Percentiles rank a stretch among this genome's conserved stretches.
Evolutionary conservation across 2,797 vertebrate species (phyloP).

Genomic region (Stomatorhinus walkeri): DNA sequence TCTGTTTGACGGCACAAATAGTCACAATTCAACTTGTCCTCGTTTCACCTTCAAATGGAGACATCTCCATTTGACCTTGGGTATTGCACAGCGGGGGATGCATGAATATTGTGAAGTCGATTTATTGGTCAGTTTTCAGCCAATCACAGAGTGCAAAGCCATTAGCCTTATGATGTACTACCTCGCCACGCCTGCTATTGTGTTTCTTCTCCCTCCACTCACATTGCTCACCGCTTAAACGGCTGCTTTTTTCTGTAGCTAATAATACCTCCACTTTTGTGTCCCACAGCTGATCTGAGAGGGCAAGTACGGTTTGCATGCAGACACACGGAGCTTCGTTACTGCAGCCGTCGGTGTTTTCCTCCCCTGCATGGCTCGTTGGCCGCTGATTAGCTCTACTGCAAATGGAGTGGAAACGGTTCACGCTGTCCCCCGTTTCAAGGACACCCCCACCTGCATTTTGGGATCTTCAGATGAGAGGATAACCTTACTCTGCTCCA

Average conservation of each 20-base stretch:
- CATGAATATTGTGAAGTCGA: conserved; percentile 45
- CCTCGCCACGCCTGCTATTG: conserved; percentile 26
- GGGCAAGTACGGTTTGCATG: conserved; percentile 47
- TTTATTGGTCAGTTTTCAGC: conserved; percentile 49
- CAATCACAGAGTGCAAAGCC: conserved; percentile 43
- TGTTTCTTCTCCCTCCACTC: conserved; percentile 35
- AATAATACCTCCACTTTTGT: conserved; percentile 49
- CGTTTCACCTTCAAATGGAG: conserved; percentile 23
- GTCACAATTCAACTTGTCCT: conserved; percentile 20
- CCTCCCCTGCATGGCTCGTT: conserved; percentile 56
- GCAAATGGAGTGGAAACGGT: conserved; percentile 55
- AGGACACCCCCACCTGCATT: conserved; percentile 34
- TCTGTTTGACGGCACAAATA: neutral
- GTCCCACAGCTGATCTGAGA: conserved; percentile 52
- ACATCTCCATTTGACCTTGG: conserved; percentile 39
- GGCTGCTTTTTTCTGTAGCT: conserved; percentile 43
- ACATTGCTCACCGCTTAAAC: conserved; percentile 32
- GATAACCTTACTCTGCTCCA: neutral
- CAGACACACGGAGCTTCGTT: conserved; percentile 51
- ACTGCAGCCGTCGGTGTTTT: conserved; percentile 56
- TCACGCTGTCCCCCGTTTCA: conserved; percentile 42
- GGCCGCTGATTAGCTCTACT: conserved; percentile 50
- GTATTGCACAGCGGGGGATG: conserved; percentile 39
- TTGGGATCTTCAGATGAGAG: conserved; percentile 12
- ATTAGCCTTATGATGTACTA: conserved; percentile 44